Conservation (phyloP, 2,113 vertebrate genomes). For the Urocynchramus pylzowi region DNA sequence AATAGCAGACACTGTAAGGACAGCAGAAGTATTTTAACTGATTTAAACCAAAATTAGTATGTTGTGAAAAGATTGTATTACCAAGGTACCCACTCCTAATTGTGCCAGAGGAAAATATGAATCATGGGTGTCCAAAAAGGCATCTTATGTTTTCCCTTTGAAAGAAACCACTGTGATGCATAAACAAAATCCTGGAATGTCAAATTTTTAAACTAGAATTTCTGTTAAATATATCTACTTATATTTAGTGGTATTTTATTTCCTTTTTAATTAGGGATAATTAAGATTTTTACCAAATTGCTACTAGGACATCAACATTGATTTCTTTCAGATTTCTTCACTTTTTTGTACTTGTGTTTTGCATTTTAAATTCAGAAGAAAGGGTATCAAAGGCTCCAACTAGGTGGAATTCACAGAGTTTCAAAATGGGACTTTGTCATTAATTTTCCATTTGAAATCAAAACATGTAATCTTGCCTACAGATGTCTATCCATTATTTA, state of each 20-base stretch:
- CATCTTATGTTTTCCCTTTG: neutral
- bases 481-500: neutral
- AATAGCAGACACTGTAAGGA: neutral
- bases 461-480: neutral
- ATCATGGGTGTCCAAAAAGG: neutral
- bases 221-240: neutral
- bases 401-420: neutral
- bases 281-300: neutral
- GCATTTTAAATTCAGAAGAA: neutral
- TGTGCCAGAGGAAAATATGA: neutral
- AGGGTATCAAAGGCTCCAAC: neutral
- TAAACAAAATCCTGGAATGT: neutral
- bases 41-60: neutral
- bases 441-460: slow-evolving; percentile 8
- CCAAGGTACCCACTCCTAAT: neutral
- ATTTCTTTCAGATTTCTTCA: neutral
- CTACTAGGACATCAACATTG: neutral
- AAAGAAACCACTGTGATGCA: neutral
- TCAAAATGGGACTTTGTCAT: neutral
- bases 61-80: neutral
- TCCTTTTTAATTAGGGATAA: neutral
- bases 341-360: neutral
- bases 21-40: slow-evolving; percentile 5
- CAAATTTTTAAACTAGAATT: neutral
- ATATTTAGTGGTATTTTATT: neutral